Percentiles rank a stretch among this genome's conserved stretches.
phyloP scores from a whole-genome alignment of 2,113 vertebrate genomes.

The Empidonax alnorum region DNA sequence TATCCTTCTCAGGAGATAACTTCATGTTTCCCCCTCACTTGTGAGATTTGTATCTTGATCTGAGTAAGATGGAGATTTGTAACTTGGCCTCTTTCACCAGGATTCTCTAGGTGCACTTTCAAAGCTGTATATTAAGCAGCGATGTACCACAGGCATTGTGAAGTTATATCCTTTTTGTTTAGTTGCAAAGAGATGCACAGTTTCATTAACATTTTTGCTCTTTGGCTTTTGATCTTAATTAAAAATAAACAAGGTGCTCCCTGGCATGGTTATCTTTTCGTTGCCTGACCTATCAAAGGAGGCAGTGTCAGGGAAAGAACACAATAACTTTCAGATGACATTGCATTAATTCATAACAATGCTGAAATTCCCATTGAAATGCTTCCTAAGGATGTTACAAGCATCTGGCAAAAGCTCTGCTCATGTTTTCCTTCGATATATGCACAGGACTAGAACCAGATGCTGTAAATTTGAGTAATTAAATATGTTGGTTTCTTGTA shows the following conservation, averaged over 20 bases:
- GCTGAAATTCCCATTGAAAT: not conserved
- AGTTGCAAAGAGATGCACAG: not conserved
- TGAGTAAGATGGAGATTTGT: not conserved
- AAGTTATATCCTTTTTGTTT: not conserved
- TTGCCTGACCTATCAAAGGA: not conserved
- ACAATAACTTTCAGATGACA: not conserved
- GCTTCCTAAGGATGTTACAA: not conserved
- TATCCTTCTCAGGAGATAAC: not conserved
- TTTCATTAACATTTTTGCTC: not conserved
- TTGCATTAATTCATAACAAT: not conserved
- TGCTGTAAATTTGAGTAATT: not conserved
- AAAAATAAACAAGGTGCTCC: not conserved
- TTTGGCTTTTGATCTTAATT: not conserved
- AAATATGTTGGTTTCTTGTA: not conserved
- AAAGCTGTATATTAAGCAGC: no score
- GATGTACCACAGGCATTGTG: accelerated
- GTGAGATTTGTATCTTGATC: not conserved
- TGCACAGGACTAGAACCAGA: not conserved
- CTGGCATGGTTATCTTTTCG: not conserved
- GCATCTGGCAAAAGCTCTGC: not conserved
- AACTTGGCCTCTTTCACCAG: not conserved
- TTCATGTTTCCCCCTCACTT: not conserved
- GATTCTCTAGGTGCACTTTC: not conserved
- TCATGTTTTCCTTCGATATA: not conserved
- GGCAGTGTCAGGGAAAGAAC: not conserved